These are phyloP conservation scores for Cryptotermes secundus DNA, from an alignment of 1,140 invertebrate species.

Conservation along the genomic window DNA sequence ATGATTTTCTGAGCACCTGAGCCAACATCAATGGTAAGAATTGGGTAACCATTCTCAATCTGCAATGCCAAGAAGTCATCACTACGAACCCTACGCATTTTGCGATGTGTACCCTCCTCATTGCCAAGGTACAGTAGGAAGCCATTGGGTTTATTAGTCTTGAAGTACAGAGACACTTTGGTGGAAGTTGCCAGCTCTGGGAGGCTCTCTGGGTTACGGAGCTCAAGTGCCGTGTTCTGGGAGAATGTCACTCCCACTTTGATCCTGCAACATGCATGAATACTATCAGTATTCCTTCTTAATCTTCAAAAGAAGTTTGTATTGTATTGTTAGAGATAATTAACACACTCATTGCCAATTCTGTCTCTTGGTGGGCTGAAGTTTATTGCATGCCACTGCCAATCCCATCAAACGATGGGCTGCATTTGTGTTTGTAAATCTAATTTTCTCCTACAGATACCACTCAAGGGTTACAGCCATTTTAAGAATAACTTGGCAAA, in stretches of 20 bases:
- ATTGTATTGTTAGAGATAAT: too few relatives aligned
- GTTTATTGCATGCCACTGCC: too few relatives aligned
- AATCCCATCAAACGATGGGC: too few relatives aligned
- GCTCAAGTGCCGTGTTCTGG: slow-evolving; percentile 76
- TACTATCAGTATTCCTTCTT: too few relatives aligned
- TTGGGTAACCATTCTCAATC: slow-evolving; percentile 82
- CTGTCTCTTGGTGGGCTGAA: too few relatives aligned
- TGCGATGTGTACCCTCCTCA: slow-evolving; percentile 63
- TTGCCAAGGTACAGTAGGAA: slow-evolving; percentile 90
- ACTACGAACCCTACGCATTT: slow-evolving; percentile 54
- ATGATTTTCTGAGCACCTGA: slow-evolving; percentile 75
- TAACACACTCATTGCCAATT: too few relatives aligned
- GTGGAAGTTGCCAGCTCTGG: slow-evolving; percentile 81
- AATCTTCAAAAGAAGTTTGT: too few relatives aligned
- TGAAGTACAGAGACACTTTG: slow-evolving; percentile 82
- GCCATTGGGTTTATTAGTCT: slow-evolving; percentile 76
- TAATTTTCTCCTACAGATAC: too few relatives aligned
- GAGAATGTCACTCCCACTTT: slow-evolving; percentile 85
- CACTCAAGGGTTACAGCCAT: too few relatives aligned
- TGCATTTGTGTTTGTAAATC: too few relatives aligned
- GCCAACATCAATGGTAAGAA: slow-evolving; percentile 85
- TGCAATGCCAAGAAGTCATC: slow-evolving; percentile 94
- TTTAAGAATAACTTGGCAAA: too few relatives aligned
- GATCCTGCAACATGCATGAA: slow-evolving; percentile 51
- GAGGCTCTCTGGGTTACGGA: slow-evolving; percentile 81